Conservation (phyloP, 2,888 invertebrate genomes). For the Drosophila leonis region DNA sequence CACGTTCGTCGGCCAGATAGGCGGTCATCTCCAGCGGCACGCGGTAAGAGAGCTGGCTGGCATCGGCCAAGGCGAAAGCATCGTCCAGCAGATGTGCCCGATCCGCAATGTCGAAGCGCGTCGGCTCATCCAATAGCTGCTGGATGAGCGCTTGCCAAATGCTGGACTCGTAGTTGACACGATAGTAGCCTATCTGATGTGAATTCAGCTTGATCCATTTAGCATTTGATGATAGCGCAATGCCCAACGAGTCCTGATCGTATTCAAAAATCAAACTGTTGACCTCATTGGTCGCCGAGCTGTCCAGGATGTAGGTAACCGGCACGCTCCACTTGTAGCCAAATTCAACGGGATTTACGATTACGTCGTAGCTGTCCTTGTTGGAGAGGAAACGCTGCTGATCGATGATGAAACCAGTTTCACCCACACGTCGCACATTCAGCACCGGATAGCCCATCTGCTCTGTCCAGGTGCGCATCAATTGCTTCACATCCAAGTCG, state of each 20-base stretch:
- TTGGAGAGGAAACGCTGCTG: slow-evolving; percentile 92
- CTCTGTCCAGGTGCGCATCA: slow-evolving; percentile 95
- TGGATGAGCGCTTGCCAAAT: slow-evolving; percentile 87
- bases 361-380: slow-evolving; percentile 86
- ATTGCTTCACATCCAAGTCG: slow-evolving; percentile 85
- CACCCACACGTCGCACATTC: slow-evolving; percentile 85
- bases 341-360: slow-evolving; percentile 85
- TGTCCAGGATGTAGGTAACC: slow-evolving; percentile 89
- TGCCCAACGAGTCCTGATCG: slow-evolving; percentile 20
- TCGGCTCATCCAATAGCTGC: slow-evolving; percentile 76
- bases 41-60: slow-evolving; percentile 88
- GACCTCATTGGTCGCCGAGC: slow-evolving; percentile 77
- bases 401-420: slow-evolving; percentile 86
- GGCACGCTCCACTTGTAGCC: slow-evolving; percentile 93
- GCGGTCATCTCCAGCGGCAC: slow-evolving; percentile 89
- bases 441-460: slow-evolving; percentile 95
- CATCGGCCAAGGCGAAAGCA: slow-evolving; percentile 91
- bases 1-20: slow-evolving; percentile 88
- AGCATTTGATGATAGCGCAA: slow-evolving; percentile 83
- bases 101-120: slow-evolving; percentile 88
- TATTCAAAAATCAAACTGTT: slow-evolving; percentile 76
- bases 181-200: slow-evolving; percentile 93
- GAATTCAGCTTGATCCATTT: slow-evolving; percentile 94
- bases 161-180: slow-evolving; percentile 91
- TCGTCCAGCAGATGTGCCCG: slow-evolving; percentile 92